Evolutionary conservation across 1,140 invertebrate species (phyloP).

Genomic region (Drosophila navojoa): DNA sequence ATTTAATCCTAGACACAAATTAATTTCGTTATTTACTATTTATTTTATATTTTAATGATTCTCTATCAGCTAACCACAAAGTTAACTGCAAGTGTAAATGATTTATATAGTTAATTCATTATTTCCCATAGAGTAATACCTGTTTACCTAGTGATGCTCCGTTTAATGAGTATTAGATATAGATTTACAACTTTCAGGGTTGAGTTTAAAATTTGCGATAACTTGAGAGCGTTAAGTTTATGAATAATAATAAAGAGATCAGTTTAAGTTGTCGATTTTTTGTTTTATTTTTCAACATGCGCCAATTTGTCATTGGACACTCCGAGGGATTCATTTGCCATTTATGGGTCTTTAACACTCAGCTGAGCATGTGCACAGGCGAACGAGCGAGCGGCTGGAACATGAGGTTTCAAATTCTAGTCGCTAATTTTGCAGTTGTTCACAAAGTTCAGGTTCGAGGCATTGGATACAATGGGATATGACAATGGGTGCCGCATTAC

Average conservation of each 20-base stretch:
- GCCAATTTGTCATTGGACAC: constrained; percentile 16
- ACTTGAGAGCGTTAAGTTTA: not conserved
- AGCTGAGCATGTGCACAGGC: constrained; percentile 20
- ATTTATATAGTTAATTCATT: no score
- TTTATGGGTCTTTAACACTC: constrained; percentile 16
- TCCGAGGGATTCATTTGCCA: constrained; percentile 5
- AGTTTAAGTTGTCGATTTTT: not conserved
- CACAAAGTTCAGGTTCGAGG: constrained; percentile 23
- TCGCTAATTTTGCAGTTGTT: constrained; percentile 14
- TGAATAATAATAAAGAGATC: not conserved
- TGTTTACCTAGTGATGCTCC: no score
- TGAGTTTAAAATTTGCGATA: not conserved
- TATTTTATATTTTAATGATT: no score
- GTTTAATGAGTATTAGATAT: not conserved
- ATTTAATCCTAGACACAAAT: no score
- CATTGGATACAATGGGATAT: constrained; percentile 18
- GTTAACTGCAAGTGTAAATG: no score
- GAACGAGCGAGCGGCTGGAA: constrained; percentile 13
- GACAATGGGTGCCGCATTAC: constrained; percentile 25
- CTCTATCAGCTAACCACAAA: no score
- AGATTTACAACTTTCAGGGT: not conserved
- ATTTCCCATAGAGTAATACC: no score
- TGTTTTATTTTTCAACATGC: not conserved
- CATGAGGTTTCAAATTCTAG: constrained; percentile 31
- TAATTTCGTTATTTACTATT: no score